phyloP scores from a whole-genome alignment of 2,888 invertebrate genomes.

The Sclerodermus sp. region DNA sequence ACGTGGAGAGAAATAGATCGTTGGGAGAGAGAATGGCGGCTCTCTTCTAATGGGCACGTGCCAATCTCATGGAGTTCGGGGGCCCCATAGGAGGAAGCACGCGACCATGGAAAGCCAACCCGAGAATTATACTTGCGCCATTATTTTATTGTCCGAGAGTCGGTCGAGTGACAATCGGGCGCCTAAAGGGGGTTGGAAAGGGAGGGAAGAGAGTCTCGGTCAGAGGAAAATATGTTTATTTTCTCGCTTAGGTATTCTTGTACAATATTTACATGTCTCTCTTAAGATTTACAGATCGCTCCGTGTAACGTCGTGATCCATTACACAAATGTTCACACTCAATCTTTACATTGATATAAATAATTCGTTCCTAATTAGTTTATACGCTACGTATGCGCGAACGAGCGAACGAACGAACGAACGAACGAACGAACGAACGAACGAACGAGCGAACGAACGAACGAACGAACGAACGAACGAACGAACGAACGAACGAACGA shows the following conservation, averaged over 20 bases:
- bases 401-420: too few species aligned
- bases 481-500: too few species aligned
- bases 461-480: too few species aligned
- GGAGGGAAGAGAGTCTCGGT: too few species aligned
- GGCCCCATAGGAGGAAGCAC: constrained; percentile 47
- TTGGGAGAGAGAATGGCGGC: too few species aligned
- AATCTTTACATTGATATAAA: constrained; percentile 45
- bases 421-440: too few species aligned
- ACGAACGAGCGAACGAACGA: too few species aligned
- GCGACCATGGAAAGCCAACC: constrained; percentile 43
- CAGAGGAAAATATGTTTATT: constrained; percentile 54
- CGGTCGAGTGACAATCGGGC: constrained; percentile 27
- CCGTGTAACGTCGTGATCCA: constrained; percentile 21
- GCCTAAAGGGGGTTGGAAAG: too few species aligned
- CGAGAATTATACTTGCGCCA: constrained; percentile 32
- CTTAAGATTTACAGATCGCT: constrained; percentile 21
- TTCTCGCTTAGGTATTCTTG: constrained; percentile 42
- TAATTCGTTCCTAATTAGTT: constrained; percentile 21
- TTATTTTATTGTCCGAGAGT: constrained; percentile 41
- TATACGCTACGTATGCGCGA: constrained; percentile 10
- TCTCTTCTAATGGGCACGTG: constrained; percentile 52
- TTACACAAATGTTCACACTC: constrained; percentile 27
- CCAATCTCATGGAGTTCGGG: constrained; percentile 24
- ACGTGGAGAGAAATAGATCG: constrained; percentile 3
- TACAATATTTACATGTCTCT: constrained; percentile 52